Conservation (phyloP, 2,113 vertebrate species). For the Spermophilus dauricus region DNA sequence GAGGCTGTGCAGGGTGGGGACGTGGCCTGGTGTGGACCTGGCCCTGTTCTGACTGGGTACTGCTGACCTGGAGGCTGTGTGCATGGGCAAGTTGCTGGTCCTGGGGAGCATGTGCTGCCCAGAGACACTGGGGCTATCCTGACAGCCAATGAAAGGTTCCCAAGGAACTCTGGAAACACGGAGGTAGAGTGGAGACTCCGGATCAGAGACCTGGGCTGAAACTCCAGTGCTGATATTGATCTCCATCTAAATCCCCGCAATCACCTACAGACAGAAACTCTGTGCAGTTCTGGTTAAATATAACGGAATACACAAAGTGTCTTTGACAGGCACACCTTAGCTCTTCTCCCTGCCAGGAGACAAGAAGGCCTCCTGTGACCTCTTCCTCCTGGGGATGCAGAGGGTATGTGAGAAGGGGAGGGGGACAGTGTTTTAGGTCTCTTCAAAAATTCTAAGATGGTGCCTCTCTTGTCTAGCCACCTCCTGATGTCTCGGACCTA, state of each 20-base stretch:
- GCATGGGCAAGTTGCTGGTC: rapidly evolving
- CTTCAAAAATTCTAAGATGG: background rate
- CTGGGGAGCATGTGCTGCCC: background rate
- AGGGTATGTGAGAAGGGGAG: background rate
- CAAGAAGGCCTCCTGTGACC: background rate
- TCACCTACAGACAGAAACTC: background rate
- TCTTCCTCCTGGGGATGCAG: background rate
- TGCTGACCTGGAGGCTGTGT: background rate
- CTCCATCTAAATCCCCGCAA: background rate
- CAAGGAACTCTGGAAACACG: background rate
- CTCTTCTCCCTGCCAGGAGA: background rate
- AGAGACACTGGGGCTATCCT: background rate
- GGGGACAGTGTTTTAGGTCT: background rate
- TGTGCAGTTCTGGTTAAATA: too few relatives aligned
- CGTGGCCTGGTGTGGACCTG: too few relatives aligned
- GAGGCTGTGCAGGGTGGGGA: background rate
- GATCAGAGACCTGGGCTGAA: too few relatives aligned
- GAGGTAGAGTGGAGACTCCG: background rate
- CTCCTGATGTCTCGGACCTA: background rate
- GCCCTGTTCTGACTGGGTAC: too few relatives aligned
- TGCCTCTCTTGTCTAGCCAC: background rate
- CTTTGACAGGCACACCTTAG: background rate
- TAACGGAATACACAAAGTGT: too few relatives aligned
- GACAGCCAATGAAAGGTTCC: background rate
- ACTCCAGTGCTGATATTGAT: background rate